These are phyloP conservation scores for Trachelus stipa DNA, from an alignment of 2,888 invertebrate species.

Conservation along the genomic window DNA sequence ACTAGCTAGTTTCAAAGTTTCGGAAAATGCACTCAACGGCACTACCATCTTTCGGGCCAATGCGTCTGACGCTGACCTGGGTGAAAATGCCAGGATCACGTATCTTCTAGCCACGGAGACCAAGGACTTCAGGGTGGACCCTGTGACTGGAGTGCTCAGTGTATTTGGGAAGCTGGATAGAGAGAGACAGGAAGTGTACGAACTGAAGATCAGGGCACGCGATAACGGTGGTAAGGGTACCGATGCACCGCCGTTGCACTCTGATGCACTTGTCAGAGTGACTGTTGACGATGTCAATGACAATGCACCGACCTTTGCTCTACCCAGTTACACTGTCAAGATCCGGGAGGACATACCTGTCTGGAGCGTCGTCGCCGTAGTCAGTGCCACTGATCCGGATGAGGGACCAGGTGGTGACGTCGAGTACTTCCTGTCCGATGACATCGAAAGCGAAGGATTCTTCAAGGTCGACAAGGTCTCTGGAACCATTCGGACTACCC, in stretches of 20 bases:
- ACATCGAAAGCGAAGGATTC: slow-evolving; percentile 73
- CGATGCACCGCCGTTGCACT: slow-evolving; percentile 74
- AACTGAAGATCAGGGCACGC: slow-evolving; percentile 81
- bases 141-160: slow-evolving; percentile 79
- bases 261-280: slow-evolving; percentile 86
- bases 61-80: slow-evolving; percentile 87
- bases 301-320: slow-evolving; percentile 85
- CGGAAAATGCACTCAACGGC: slow-evolving; percentile 87
- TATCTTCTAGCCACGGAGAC: slow-evolving; percentile 82
- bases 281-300: slow-evolving; percentile 92
- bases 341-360: slow-evolving; percentile 91
- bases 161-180: slow-evolving; percentile 85
- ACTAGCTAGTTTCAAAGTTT: slow-evolving; percentile 84
- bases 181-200: slow-evolving; percentile 85
- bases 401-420: slow-evolving; percentile 85
- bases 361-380: slow-evolving; percentile 87
- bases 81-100: slow-evolving; percentile 81
- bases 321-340: slow-evolving; percentile 80
- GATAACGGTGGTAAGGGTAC: slow-evolving; percentile 76
- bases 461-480: slow-evolving; percentile 88
- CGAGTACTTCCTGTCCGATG: slow-evolving; percentile 82
- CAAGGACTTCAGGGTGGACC: slow-evolving; percentile 83
- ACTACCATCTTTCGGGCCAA: slow-evolving; percentile 86
- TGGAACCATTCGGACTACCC: slow-evolving; percentile 86
- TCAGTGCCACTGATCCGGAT: slow-evolving; percentile 88